phyloP scores from a whole-genome alignment of 2,113 vertebrate species.

The Sceloporus tristichus region DNA sequence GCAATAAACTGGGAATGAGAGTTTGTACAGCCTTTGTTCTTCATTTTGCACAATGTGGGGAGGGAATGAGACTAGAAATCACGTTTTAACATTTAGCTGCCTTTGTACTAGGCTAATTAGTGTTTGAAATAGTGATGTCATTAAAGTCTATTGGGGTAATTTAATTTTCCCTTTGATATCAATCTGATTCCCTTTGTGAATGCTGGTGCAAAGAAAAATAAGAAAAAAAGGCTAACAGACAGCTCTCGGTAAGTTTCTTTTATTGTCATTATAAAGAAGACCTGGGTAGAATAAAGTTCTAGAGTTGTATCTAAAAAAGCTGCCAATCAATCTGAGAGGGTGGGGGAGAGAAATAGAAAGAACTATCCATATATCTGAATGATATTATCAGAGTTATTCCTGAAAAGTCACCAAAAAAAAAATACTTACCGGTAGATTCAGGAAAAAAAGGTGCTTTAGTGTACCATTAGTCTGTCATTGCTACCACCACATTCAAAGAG shows the following conservation, averaged over 20 bases:
- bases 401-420: background rate
- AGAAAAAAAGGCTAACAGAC: slow-evolving; percentile 36
- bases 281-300: slow-evolving; percentile 58
- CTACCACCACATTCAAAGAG: background rate
- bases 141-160: slow-evolving; percentile 78
- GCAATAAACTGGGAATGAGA: background rate
- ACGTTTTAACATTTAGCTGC: slow-evolving; percentile 76
- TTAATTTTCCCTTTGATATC: slow-evolving; percentile 80
- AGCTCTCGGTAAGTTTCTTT: slow-evolving; percentile 52
- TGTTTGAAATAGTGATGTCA: slow-evolving; percentile 76
- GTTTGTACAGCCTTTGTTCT: slow-evolving; percentile 53
- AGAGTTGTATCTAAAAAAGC: slow-evolving; percentile 44
- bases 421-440: too few relatives aligned
- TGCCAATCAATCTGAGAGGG: slow-evolving; percentile 61
- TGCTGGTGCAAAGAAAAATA: slow-evolving; percentile 58
- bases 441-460: too few relatives aligned
- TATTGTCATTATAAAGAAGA: slow-evolving; percentile 74
- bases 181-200: slow-evolving; percentile 76
- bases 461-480: background rate
- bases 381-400: background rate
- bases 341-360: background rate
- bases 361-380: background rate
- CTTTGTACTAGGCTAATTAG: slow-evolving; percentile 76
- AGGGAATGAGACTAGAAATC: slow-evolving; percentile 61
- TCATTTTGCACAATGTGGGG: slow-evolving; percentile 36